Base-by-base conservation (phyloP, 2,797 vertebrate genomes). In the Coluber constrictor region DNA sequence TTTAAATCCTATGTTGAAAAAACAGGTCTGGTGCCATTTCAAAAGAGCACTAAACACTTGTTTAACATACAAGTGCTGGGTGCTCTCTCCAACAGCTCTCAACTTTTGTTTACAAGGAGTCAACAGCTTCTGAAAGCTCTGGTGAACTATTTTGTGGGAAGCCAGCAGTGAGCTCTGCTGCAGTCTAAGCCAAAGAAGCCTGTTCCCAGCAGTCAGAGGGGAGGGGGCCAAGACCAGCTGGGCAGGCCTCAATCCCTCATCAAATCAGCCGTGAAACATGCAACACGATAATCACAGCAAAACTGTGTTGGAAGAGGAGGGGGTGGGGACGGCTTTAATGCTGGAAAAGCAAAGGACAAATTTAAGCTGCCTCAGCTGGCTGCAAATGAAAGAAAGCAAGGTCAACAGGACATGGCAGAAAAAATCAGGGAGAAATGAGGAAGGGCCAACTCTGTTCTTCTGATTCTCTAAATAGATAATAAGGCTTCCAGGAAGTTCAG, bases 181-280 rank as follows among this genome's bases (percentile, higher is more conserved):
- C 37, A 83, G 37, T 47, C 37, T 47, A 83, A 83, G 74, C 37
- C 74, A 83, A 88, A 83, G 37, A 83, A 20, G 90, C 55, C 70
- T 55, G 74, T 91, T 91, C 23, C 90, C 90, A 66, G 63, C 90
- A 70, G n/a, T 29, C 43, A 43, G 74, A 56, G 37, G 27, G 15
- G 87, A 87, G 96, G 95, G 95, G 96, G 90, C 95, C 96, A 94
- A 96, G 95, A 59, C 93, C 89, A 96, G 95, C 96, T 96, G 96
- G 96, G 96, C 94, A 95, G 79, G 11, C 9, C 74, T 83, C 74
- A 83, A 83, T 83, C 74, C 37, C 74, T 83, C 74, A 83, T 83
- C 74, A 43, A 83, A 47, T 83, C 74, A 83, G 74, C 74, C 20
- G 4, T 12, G 74, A 83, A 83, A 83, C 74, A 83, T 83, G 74